These are phyloP conservation scores for Galagoides demidoff DNA, from an alignment of 2,797 vertebrate species.

Conservation along the genomic window DNA sequence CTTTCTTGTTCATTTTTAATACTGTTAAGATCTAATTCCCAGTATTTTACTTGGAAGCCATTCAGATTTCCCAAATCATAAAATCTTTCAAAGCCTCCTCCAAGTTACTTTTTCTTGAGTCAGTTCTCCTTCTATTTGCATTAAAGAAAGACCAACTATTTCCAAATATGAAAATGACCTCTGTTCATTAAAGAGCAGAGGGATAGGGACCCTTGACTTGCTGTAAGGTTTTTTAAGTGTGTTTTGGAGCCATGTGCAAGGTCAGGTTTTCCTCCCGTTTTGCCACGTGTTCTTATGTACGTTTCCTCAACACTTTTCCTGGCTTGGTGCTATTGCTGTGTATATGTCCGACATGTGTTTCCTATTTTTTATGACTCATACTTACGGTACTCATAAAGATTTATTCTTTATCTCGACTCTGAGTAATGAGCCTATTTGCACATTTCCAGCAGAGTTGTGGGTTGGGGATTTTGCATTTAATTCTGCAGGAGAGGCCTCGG, in stretches of 20 bases:
- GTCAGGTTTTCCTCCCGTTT: conserved; percentile 1
- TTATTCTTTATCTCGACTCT: conserved; percentile 82
- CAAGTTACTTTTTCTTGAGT: conserved; percentile 73
- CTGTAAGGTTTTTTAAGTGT: background rate
- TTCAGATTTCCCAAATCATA: conserved; percentile 80
- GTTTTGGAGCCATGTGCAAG: background rate
- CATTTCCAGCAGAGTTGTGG: conserved; percentile 77
- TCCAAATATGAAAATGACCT: conserved; percentile 43
- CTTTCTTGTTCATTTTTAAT: conserved; percentile 61
- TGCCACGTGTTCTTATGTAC: conserved; percentile 49
- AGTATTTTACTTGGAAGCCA: conserved; percentile 75
- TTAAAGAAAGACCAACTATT: background rate
- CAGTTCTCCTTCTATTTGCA: conserved; percentile 54
- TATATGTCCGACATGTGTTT: conserved; percentile 77
- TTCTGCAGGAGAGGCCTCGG: conserved; percentile 7
- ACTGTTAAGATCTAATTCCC: conserved; percentile 76
- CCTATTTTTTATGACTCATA: conserved; percentile 83
- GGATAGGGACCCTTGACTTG: conserved; percentile 4
- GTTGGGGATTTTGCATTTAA: conserved; percentile 69
- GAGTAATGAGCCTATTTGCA: conserved; percentile 77
- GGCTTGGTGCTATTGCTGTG: conserved; percentile 55
- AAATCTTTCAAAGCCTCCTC: conserved; percentile 75
- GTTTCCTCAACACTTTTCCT: conserved; percentile 73
- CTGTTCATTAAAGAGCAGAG: conserved; percentile 54
- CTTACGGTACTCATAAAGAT: conserved; percentile 77